Base-by-base conservation (phyloP, 2,888 invertebrate genomes). In the Pammene fasciana region DNA sequence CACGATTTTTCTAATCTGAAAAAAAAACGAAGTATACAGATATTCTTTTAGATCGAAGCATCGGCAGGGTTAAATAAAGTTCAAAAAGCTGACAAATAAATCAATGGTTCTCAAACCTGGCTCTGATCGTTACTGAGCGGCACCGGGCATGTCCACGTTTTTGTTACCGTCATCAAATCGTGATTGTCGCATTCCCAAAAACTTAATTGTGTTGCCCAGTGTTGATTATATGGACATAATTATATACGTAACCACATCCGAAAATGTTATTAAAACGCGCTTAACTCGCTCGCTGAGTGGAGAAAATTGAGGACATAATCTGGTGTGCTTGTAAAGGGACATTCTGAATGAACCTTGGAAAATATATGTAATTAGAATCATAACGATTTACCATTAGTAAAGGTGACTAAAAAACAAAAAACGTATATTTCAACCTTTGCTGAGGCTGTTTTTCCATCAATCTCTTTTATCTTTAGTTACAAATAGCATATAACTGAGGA, bases 181-280 rank as follows among this genome's bases (percentile, higher is more conserved):
- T 89, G 89, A 92, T 89, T 89, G 91, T 91, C 88, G 87, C 86
- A 81, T 85, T 85, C 82, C 84, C 82, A 86, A 89, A 92, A 73
- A 86, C 84, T 90, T 91, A 90, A 92, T 91, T 90, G 87, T 89
- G 87, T 81, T 81, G 79, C 78, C 81, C 86, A 87, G 91, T 89
- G 92, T 89, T 89, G 90, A 90, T 89, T 89, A 86, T 85, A 88
- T 88, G 88, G 87, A 88, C 85, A 85, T 91, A 92, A 92, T 92
- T 92, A 90, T 86, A 81, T 82, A 82, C 57, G 68, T 81, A 81
- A 82, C 80, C 82, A 83, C 83, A 84, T 79, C 82, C 84, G 78
- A 86, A 86, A 89, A 87, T 84, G 90, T 89, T 92, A 92, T 92
- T 92, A 92, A 92, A 92, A 90, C 87, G 78, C 87, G 86, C 89